Percentiles rank a stretch among this genome's conserved stretches.
phyloP scores from a whole-genome alignment of 2,797 vertebrate species.

The Danio choprae region DNA sequence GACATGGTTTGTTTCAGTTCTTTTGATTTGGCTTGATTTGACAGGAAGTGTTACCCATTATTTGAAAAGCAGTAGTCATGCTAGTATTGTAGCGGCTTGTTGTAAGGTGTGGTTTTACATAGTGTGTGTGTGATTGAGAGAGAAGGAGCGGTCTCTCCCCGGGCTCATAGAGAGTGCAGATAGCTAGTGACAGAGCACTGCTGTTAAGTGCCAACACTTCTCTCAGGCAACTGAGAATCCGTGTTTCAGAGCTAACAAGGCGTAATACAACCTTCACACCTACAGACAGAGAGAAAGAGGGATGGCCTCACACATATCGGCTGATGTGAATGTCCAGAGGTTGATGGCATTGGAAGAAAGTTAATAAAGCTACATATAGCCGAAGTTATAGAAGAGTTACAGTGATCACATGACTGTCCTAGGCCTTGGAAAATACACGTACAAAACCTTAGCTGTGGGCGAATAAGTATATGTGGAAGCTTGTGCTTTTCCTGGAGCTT shows the following conservation, averaged over 20 bases:
- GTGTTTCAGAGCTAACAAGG: constrained; percentile 56
- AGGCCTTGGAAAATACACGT: not conserved
- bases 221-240: constrained; percentile 49
- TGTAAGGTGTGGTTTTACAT: constrained; percentile 41
- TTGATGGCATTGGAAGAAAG: not conserved
- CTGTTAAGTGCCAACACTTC: constrained; percentile 64
- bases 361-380: constrained; percentile 8
- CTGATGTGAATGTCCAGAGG: not conserved
- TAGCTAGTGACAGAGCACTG: constrained; percentile 46
- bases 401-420: not conserved
- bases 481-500: not conserved
- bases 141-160: constrained; percentile 63
- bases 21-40: too few species aligned
- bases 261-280: constrained; percentile 57
- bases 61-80: not conserved
- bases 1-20: too few species aligned
- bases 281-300: constrained; percentile 37
- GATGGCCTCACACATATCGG: constrained; percentile 10
- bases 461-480: not conserved
- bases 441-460: not conserved
- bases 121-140: constrained; percentile 58
- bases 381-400: not conserved
- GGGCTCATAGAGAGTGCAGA: constrained; percentile 51
- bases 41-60: too few species aligned
- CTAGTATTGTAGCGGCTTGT: constrained; percentile 34